Evolutionary conservation across 2,113 vertebrate genomes (phyloP), one percentile per base, ranked within the genome.

Genomic region (Himantopus leucocephalus): DNA sequence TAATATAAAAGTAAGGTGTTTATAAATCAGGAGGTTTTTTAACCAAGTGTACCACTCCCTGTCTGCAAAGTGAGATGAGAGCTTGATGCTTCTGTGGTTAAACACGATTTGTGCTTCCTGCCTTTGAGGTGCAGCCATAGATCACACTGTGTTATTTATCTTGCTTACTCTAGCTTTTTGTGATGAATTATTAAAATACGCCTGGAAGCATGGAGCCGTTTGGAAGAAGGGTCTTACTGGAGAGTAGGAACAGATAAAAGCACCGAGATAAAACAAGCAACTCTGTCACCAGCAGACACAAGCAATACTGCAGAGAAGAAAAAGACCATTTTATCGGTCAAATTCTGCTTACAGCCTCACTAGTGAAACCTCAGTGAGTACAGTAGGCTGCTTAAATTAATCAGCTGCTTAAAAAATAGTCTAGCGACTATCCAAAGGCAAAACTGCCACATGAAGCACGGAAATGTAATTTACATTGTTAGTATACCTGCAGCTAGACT

Each of bases 131-230:
- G 56, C 82, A 88, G 47, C 76, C 66, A 74, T 75, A 91, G 95
- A 96, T 96, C 78, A 71, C 17, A 35, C 30, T 60, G 22, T 79
- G 63, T 78, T 94, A 94, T 93, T 97, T 96, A 94, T 93, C 82
- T 87, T 96, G 59, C 91, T 95, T 95, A 92, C 79, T 78, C 66
- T 60, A 80, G 70, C 79, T 90, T 77, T 97, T 83, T 89, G 39
- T 79, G 60, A 94, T 97, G 94, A 97, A 95, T 98, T 93, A 97
- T 97, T 96, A 93, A 97, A 95, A 93, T 50, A 56, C 4, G 15
- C 75, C 90, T 94, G 59, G 86, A 96, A 96, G 82, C 73, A 62
- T 26, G 58, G 64, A 95, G 47, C 62, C 82, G 77, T 90, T 94
- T 80, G 68, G 82, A 96, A 88, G 43, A 83, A 79, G 39, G 53